These are phyloP conservation scores for Microplitis deprimator DNA, from an alignment of 2,888 invertebrate species.

Conservation along the genomic window DNA sequence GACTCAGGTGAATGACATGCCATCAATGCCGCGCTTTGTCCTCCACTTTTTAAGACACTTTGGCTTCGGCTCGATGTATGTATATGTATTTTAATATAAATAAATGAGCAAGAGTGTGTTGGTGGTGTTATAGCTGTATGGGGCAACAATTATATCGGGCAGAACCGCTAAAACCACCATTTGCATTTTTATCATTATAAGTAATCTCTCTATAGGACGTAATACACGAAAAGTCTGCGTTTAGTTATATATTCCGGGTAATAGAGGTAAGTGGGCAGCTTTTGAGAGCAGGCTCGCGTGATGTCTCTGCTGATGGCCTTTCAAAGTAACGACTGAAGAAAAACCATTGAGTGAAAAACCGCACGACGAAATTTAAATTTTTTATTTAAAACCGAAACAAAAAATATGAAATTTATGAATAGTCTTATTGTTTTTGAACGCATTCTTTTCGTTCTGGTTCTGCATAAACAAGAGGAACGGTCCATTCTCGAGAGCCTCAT, in stretches of 20 bases:
- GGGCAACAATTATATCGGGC: constrained; percentile 32
- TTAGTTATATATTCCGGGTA: not conserved
- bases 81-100: not conserved
- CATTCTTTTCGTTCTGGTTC: constrained; percentile 28
- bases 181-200: constrained; percentile 41
- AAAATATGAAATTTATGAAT: not conserved
- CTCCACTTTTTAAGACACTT: constrained; percentile 8
- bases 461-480: constrained; percentile 29
- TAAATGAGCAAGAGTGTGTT: not conserved
- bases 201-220: constrained; percentile 24
- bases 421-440: not conserved
- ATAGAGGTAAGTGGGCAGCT: constrained; percentile 4
- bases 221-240: not conserved
- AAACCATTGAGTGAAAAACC: constrained; percentile 20
- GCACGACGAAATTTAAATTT: constrained; percentile 9
- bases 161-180: constrained; percentile 30
- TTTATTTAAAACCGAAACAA: not conserved
- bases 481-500: constrained; percentile 64
- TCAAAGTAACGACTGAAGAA: too few relatives aligned
- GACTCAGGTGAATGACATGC: constrained; percentile 29
- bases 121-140: not conserved
- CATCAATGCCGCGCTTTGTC: constrained; percentile 30
- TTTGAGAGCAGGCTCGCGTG: constrained; percentile 5
- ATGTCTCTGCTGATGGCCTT: not conserved
- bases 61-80: not conserved